These are phyloP conservation scores for Epizoanthus illoricatus DNA, from an alignment of 92 coral and sea anemone genomes.

Conservation along the genomic window DNA sequence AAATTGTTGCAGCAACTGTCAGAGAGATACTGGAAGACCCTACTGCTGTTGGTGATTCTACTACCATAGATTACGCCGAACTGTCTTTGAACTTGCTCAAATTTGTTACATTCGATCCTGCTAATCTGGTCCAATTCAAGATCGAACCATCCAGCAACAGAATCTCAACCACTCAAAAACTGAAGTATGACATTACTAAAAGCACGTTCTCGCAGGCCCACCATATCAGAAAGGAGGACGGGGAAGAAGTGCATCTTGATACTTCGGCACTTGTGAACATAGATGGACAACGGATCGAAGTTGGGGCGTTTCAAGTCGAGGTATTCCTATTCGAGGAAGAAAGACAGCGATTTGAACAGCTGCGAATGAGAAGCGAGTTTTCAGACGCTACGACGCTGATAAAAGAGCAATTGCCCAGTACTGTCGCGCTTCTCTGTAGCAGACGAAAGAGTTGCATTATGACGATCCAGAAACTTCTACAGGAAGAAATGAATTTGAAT, in stretches of 20 bases:
- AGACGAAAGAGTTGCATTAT: not conserved
- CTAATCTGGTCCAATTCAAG: conserved; percentile 2
- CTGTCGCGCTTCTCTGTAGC: not conserved
- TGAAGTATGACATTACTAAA: not conserved
- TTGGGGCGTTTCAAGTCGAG: conserved; percentile 10
- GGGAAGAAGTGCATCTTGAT: not conserved
- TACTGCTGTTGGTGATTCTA: not conserved
- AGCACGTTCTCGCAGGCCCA: not conserved
- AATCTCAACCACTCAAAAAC: not conserved
- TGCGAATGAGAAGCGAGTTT: conserved; percentile 5
- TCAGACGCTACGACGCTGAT: not conserved
- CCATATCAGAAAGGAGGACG: not conserved
- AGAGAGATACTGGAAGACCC: not conserved
- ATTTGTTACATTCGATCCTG: conserved; percentile 8
- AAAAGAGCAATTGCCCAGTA: not conserved
- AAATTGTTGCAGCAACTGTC: not conserved
- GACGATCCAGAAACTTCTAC: not conserved
- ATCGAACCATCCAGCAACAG: conserved; percentile 5
- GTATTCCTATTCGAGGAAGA: not conserved
- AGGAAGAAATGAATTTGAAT: not conserved
- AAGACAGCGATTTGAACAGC: not conserved
- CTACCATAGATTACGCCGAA: not conserved
- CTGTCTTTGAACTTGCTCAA: not conserved
- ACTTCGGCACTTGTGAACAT: conserved; percentile 3
- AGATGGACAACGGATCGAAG: not conserved